Percentiles rank a stretch among this genome's conserved stretches.
Evolutionary conservation across 2,113 vertebrate genomes (phyloP).

Genomic region (Centropus bengalensis): DNA sequence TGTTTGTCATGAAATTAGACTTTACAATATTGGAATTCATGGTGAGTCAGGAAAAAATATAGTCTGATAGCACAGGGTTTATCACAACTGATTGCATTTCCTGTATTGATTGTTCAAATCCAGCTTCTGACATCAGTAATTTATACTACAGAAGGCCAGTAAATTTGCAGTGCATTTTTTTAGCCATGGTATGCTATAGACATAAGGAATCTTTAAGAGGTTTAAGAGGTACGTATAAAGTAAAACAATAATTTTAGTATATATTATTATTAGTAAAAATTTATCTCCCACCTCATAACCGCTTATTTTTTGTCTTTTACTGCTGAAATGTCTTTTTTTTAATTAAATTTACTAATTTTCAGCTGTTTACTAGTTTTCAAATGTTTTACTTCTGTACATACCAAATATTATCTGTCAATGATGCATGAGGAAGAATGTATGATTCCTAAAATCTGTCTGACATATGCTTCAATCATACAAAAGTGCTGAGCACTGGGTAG

Average conservation of each 20-base stretch:
- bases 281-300: not conserved
- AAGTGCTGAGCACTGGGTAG: not conserved
- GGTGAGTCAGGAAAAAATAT: not conserved
- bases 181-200: not conserved
- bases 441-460: not conserved
- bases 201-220: not conserved
- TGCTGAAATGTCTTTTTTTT: not conserved
- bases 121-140: not conserved
- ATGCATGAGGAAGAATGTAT: not conserved
- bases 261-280: not conserved
- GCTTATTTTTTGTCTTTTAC: not conserved
- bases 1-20: not conserved
- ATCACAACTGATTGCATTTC: not conserved
- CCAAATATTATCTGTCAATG: not conserved
- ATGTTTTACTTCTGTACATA: not conserved
- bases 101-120: not conserved
- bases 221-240: not conserved
- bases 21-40: not conserved
- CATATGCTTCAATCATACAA: not conserved
- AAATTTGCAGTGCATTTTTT: not conserved
- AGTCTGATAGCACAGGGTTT: not conserved
- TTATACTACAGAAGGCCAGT: not conserved
- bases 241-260: not conserved
- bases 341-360: too few species aligned
- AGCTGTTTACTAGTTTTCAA: not conserved